Percentiles rank a stretch among this genome's conserved stretches.
These are phyloP conservation scores for Meiosimyza platycephala DNA, from an alignment of 2,888 invertebrate species.

Conservation along the genomic window DNA sequence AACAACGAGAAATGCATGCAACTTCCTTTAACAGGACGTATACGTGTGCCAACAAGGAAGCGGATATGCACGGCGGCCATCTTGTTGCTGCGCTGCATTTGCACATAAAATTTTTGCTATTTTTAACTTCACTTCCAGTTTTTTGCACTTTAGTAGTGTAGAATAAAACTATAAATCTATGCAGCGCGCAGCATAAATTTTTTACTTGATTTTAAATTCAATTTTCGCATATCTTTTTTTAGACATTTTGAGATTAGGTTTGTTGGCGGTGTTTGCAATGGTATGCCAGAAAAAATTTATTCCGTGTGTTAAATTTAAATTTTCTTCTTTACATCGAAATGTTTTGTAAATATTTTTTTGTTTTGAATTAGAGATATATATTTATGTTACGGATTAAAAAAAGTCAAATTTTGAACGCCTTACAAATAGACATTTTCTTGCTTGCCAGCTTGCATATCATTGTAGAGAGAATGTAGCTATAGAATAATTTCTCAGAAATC, in stretches of 20 bases:
- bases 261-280: background rate
- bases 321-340: too few species aligned
- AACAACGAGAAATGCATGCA: constrained; percentile 15
- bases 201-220: constrained; percentile 25
- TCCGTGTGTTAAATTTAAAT: too few species aligned
- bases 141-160: background rate
- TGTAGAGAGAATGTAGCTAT: too few species aligned
- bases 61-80: constrained; percentile 30
- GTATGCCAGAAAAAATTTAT: too few species aligned
- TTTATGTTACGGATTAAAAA: too few species aligned
- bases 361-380: too few species aligned
- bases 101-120: background rate
- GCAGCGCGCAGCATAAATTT: constrained; percentile 3
- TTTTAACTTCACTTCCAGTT: background rate
- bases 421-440: too few species aligned
- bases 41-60: constrained; percentile 19
- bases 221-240: constrained; percentile 27
- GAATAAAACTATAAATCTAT: background rate
- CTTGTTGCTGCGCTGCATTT: constrained; percentile 8
- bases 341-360: too few species aligned
- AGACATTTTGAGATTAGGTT: background rate
- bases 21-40: constrained; percentile 18
- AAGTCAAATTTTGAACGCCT: too few species aligned
- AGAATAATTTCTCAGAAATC: too few species aligned
- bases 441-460: too few species aligned